phyloP scores from a whole-genome alignment of 2,888 invertebrate genomes.

The Acanthosepion pharaonis region DNA sequence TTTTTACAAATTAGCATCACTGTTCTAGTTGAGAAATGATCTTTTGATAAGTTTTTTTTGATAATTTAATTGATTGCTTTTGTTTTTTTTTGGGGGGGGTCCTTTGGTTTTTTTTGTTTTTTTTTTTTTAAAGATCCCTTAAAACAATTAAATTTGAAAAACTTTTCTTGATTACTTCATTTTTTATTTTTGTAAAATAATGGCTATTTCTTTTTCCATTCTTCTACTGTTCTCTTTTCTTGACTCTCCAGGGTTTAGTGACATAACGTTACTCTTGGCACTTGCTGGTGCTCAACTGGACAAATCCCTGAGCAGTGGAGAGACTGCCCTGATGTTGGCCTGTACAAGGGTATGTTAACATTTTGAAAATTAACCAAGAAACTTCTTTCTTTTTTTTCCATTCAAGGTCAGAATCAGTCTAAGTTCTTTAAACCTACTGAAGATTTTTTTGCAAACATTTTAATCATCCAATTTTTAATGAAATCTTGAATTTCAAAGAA shows the following conservation, averaged over 20 bases:
- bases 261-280: slow-evolving; percentile 46
- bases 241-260: background rate
- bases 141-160: too few species aligned
- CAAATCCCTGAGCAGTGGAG: background rate
- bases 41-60: too few species aligned
- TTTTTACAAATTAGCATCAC: background rate
- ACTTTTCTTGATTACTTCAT: too few species aligned
- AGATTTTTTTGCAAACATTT: too few species aligned
- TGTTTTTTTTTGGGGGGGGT: too few species aligned
- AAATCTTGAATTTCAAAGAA: too few species aligned
- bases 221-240: background rate
- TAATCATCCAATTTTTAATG: too few species aligned
- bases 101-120: accelerated
- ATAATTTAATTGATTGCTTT: too few species aligned
- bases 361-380: background rate
- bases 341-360: slow-evolving; percentile 37
- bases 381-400: background rate
- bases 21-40: too few species aligned
- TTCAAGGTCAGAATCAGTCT: too few species aligned
- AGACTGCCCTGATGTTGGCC: slow-evolving; percentile 42
- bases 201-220: background rate
- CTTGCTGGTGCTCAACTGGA: slow-evolving; percentile 46
- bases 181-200: background rate
- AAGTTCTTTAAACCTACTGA: too few species aligned
- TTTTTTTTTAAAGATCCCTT: too few species aligned